Evolutionary conservation across 2,888 invertebrate species (phyloP).

Genomic region (Meta bourneti): DNA sequence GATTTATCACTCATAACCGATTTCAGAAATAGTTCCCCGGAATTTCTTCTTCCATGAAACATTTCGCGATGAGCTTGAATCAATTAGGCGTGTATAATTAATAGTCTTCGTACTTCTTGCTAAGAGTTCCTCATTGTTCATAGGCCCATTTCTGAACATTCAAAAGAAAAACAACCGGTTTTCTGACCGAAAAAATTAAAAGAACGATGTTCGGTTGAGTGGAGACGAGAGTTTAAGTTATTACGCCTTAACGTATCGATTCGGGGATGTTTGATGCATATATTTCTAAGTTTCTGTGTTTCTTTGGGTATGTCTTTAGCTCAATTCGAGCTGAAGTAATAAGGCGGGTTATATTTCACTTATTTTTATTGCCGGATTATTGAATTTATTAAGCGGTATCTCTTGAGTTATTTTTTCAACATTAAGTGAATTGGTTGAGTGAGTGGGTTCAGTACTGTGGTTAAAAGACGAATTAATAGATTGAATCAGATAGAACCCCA

Average conservation of each 20-base stretch:
- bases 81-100: slow-evolving; percentile 71
- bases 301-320: background rate
- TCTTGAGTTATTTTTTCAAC: background rate
- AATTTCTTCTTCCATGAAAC: slow-evolving; percentile 59
- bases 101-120: slow-evolving; percentile 43
- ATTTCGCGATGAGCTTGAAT: slow-evolving; percentile 15
- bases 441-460: background rate
- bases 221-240: slow-evolving; percentile 30
- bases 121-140: slow-evolving; percentile 43
- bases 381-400: background rate
- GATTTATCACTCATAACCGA: slow-evolving; percentile 60
- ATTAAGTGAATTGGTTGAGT: background rate
- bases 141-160: background rate
- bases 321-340: slow-evolving; percentile 27
- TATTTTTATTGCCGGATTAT: background rate
- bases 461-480: background rate
- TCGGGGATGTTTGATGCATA: background rate
- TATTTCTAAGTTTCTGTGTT: background rate
- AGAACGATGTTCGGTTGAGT: slow-evolving; percentile 5
- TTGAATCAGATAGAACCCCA: background rate
- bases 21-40: slow-evolving; percentile 34
- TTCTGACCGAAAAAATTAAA: slow-evolving; percentile 24
- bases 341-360: slow-evolving; percentile 1
- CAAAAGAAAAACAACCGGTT: background rate
- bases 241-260: slow-evolving; percentile 31